Percentiles rank a stretch among this genome's conserved stretches.
Conservation (phyloP, 2,113 vertebrate genomes). For the Halcyon senegalensis region DNA sequence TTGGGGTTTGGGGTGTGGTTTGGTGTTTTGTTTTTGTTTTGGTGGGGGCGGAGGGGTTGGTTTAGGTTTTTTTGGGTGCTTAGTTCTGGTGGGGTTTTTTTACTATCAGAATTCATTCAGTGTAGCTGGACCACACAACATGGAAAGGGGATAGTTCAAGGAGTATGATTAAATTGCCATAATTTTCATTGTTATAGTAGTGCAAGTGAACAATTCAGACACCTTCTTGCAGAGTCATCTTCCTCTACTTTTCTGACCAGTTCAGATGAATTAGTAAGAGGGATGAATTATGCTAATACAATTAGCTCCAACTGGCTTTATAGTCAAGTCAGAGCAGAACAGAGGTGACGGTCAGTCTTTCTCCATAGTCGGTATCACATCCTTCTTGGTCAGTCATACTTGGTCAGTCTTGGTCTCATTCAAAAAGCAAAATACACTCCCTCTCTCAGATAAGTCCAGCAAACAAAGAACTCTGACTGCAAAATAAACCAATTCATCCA, state of each 20-base stretch:
- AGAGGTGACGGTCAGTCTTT: neutral
- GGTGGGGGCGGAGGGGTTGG: neutral
- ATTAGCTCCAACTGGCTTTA: neutral
- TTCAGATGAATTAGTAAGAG: neutral
- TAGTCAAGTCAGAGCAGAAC: neutral
- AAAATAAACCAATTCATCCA: neutral
- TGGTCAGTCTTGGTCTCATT: neutral
- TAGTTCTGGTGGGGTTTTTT: neutral
- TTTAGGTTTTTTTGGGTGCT: neutral
- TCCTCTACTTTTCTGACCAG: neutral
- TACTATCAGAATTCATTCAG: neutral
- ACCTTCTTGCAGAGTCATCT: neutral
- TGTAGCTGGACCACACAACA: neutral
- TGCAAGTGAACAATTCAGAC: neutral
- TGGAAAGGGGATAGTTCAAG: accelerated
- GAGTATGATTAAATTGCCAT: neutral
- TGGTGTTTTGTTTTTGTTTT: neutral
- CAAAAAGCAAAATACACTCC: neutral
- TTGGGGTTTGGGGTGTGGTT: neutral
- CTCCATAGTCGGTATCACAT: neutral
- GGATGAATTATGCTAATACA: neutral
- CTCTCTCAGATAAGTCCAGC: neutral
- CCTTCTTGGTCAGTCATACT: neutral
- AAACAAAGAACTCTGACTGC: neutral
- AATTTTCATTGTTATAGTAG: neutral